These are phyloP conservation scores for Zaprionus lineosus DNA, from an alignment of 2,888 invertebrate genomes.

Conservation along the genomic window DNA sequence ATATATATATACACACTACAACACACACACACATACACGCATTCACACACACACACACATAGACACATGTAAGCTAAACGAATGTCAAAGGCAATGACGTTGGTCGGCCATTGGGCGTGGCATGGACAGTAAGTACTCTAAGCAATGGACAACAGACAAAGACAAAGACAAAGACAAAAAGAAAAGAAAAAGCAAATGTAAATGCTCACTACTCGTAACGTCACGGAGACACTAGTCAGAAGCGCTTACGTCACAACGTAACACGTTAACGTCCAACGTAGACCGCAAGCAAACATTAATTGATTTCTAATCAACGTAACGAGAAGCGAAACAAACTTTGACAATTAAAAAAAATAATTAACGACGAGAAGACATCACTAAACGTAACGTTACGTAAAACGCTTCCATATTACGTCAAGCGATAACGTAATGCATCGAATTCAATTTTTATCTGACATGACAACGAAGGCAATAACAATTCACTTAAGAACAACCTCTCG, in stretches of 20 bases:
- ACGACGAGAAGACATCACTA: constrained; percentile 9
- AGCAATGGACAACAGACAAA: constrained; percentile 1
- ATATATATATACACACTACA: no score
- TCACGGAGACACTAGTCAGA: constrained; percentile 40
- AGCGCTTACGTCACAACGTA: constrained; percentile 14
- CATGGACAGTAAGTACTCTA: neutral
- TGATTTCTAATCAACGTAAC: neutral
- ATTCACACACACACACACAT: no score
- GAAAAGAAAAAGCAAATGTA: neutral
- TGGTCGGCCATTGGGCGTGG: constrained; percentile 44
- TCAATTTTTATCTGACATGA: no score
- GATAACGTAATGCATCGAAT: constrained; percentile 7
- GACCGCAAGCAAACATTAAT: no score
- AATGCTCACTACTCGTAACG: neutral
- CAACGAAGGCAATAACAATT: no score
- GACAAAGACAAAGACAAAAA: neutral
- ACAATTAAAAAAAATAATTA: no score
- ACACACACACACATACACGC: no score
- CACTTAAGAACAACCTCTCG: no score
- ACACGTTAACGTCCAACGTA: constrained; percentile 7
- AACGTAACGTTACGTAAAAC: neutral
- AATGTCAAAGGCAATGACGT: constrained; percentile 40
- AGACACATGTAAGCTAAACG: constrained; percentile 58
- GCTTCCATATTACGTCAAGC: neutral
- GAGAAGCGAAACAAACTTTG: neutral